Evolutionary conservation across 1,140 invertebrate species (phyloP).

Genomic region (Anoplolepis gracilipes): DNA sequence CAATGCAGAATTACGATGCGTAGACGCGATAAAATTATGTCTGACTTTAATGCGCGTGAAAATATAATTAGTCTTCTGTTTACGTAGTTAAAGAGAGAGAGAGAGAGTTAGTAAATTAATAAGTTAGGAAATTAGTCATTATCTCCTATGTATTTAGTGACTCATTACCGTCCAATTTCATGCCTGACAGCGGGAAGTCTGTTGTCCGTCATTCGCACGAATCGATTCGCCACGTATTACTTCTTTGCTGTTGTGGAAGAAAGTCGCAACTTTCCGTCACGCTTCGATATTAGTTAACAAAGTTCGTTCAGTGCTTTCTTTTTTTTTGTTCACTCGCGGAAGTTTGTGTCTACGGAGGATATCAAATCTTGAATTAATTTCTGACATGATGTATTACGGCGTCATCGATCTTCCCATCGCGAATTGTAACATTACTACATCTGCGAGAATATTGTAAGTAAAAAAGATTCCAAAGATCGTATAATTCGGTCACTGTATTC

Average conservation of each 20-base stretch:
- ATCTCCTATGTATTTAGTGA: neutral
- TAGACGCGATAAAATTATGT: neutral
- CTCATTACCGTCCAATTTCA: neutral
- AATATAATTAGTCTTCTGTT: conserved; percentile 27
- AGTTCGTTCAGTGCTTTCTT: neutral
- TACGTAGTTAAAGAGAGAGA: neutral
- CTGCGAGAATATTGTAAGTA: neutral
- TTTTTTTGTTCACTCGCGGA: neutral
- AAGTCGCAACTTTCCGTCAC: conserved; percentile 12
- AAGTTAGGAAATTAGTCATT: conserved; percentile 14
- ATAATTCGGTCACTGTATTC: neutral
- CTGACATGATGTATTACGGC: neutral
- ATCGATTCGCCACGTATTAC: neutral
- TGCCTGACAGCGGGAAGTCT: neutral
- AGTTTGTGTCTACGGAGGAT: neutral
- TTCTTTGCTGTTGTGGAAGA: neutral
- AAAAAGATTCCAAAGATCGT: neutral
- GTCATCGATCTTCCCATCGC: conserved; percentile 27
- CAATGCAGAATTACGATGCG: too few relatives aligned
- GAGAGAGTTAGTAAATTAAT: neutral
- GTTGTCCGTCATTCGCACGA: neutral
- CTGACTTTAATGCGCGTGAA: neutral
- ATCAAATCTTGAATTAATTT: conserved; percentile 40
- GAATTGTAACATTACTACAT: conserved; percentile 2
- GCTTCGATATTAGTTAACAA: conserved; percentile 39